Evolutionary conservation across 2,113 vertebrate species (phyloP).

Genomic region (Charadrius vociferus): DNA sequence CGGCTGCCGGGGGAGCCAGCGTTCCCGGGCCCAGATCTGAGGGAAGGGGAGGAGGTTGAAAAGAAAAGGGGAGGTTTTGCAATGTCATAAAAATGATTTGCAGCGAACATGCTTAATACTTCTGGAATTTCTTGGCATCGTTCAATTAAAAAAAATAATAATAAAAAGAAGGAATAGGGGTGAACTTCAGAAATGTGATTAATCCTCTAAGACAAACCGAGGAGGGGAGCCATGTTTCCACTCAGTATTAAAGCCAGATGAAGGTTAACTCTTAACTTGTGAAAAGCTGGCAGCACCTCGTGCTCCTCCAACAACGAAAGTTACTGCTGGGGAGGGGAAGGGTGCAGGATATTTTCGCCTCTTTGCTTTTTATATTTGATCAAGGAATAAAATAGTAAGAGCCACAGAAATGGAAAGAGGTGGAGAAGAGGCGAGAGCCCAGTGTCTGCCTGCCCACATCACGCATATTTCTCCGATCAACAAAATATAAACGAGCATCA

Average conservation of each 20-base stretch:
- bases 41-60: slow-evolving; percentile 27
- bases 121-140: slow-evolving; percentile 77
- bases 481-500: slow-evolving; percentile 77
- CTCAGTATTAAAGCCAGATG: slow-evolving; percentile 75
- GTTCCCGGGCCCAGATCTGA: slow-evolving; percentile 43
- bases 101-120: slow-evolving; percentile 71
- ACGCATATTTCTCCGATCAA: slow-evolving; percentile 73
- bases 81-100: slow-evolving; percentile 79
- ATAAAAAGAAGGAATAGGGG: slow-evolving; percentile 57
- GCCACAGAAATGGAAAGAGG: slow-evolving; percentile 60
- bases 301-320: background rate
- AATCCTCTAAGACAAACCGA: slow-evolving; percentile 70
- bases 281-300: slow-evolving; percentile 16
- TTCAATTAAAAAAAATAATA: slow-evolving; percentile 67
- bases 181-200: slow-evolving; percentile 71
- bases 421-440: slow-evolving; percentile 26
- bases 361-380: slow-evolving; percentile 36
- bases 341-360: slow-evolving; percentile 50
- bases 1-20: slow-evolving; percentile 15
- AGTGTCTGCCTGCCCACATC: slow-evolving; percentile 64
- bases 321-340: background rate
- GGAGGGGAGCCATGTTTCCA: slow-evolving; percentile 65
- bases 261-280: slow-evolving; percentile 60
- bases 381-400: slow-evolving; percentile 60
- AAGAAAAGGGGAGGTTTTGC: slow-evolving; percentile 64